Conservation (phyloP, 1,140 invertebrate species). For the Eubasilissa regina region DNA sequence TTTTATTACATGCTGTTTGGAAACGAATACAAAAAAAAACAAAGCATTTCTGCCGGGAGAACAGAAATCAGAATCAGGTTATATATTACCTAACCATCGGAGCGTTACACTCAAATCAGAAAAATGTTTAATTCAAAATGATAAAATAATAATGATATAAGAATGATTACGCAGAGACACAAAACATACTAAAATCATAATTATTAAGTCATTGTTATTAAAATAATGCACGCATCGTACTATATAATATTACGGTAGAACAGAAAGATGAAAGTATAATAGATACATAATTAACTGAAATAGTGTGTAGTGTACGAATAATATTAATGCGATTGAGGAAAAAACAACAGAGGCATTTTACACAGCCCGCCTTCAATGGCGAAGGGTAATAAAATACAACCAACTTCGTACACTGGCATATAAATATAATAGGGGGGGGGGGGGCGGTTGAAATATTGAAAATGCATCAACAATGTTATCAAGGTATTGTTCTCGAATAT, state of each 20-base stretch:
- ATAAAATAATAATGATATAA: slow-evolving; percentile 16
- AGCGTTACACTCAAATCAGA: slow-evolving; percentile 24
- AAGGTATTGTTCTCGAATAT: too few relatives aligned
- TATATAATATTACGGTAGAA: neutral
- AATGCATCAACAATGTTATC: too few relatives aligned
- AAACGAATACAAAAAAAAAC: slow-evolving; percentile 12
- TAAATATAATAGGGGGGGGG: too few relatives aligned
- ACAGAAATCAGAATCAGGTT: neutral
- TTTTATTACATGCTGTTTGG: too few relatives aligned
- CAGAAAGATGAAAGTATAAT: neutral
- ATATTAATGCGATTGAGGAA: too few relatives aligned
- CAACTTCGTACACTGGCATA: too few relatives aligned
- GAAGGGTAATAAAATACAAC: too few relatives aligned
- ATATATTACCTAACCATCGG: neutral
- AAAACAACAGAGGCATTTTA: too few relatives aligned
- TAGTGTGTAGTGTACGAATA: too few relatives aligned
- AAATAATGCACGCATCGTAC: slow-evolving; percentile 8
- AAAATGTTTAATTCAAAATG: slow-evolving; percentile 38
- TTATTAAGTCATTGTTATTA: neutral
- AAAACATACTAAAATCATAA: neutral
- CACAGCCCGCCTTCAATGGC: too few relatives aligned
- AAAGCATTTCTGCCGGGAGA: slow-evolving; percentile 8
- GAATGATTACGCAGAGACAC: slow-evolving; percentile 1
- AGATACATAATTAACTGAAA: neutral
- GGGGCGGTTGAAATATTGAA: too few relatives aligned